A percentile compares a stretch with the other conserved stretches of the same genome.
Evolutionary conservation across 2,888 invertebrate species (phyloP).

Genomic region (Vanessa cardui): DNA sequence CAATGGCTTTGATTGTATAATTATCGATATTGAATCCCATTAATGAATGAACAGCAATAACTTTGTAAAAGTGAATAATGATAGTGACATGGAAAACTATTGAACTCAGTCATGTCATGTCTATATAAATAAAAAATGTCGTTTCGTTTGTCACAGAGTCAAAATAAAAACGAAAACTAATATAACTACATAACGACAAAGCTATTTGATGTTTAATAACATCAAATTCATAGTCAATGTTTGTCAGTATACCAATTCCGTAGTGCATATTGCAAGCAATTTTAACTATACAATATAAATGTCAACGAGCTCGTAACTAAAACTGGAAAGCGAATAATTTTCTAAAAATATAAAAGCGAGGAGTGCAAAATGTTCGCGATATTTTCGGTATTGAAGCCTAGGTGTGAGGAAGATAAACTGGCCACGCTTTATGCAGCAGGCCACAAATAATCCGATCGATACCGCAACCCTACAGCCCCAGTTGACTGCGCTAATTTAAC

Average conservation of each 20-base stretch:
- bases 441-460: slow-evolving; percentile 74
- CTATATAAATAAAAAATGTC: too few relatives aligned
- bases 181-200: too few relatives aligned
- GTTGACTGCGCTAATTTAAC: slow-evolving; percentile 30
- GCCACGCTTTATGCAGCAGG: slow-evolving; percentile 46
- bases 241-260: not conserved
- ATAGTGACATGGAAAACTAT: too few relatives aligned
- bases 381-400: slow-evolving; percentile 20
- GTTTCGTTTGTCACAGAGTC: too few relatives aligned
- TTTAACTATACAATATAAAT: slow-evolving; percentile 2
- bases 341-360: not conserved
- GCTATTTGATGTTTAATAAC: too few relatives aligned
- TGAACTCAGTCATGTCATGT: too few relatives aligned
- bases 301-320: slow-evolving; percentile 2
- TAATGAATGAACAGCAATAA: too few relatives aligned
- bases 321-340: not conserved
- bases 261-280: not conserved
- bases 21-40: too few relatives aligned
- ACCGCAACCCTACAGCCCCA: slow-evolving; percentile 44
- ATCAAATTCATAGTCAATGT: not conserved
- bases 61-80: too few relatives aligned
- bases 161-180: too few relatives aligned
- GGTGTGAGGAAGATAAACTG: slow-evolving; percentile 36
- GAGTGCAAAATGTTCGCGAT: slow-evolving; percentile 13
- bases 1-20: too few relatives aligned